Conservation (phyloP, 2,888 invertebrate genomes). For the Phaonia tiefii region DNA sequence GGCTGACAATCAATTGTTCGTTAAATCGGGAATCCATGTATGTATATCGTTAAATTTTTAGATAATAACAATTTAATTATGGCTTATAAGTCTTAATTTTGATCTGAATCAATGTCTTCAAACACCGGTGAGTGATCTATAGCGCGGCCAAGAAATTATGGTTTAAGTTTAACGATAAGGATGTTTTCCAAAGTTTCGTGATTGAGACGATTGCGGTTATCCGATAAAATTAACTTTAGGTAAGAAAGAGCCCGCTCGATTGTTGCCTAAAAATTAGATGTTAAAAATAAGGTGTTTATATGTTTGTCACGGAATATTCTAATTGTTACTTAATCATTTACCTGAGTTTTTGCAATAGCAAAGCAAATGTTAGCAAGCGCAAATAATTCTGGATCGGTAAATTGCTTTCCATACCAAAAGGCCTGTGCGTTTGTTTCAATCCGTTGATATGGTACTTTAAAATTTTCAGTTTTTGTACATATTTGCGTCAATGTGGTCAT, state of each 20-base stretch:
- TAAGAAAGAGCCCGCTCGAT: not conserved
- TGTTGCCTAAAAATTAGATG: conserved; percentile 3
- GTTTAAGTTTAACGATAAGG: not conserved
- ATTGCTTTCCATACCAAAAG: conserved; percentile 27
- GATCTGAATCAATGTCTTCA: conserved; percentile 1
- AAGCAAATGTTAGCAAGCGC: conserved; percentile 32
- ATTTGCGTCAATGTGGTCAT: not conserved
- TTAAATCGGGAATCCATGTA: no score
- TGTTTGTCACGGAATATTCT: conserved; percentile 2
- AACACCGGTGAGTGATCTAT: not conserved
- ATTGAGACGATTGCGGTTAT: no score
- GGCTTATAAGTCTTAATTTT: conserved; percentile 1
- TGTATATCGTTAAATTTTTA: not conserved
- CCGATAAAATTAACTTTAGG: not conserved
- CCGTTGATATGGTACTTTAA: conserved; percentile 32
- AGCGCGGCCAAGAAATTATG: no score
- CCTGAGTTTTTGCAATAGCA: conserved; percentile 25
- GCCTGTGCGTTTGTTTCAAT: conserved; percentile 28
- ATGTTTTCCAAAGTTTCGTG: conserved; percentile 5
- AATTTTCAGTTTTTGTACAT: conserved; percentile 32
- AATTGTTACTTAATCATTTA: not conserved
- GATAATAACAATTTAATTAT: not conserved
- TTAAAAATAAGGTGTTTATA: no score
- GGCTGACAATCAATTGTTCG: no score
- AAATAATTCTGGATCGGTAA: conserved; percentile 20